Evolutionary conservation across 2,797 vertebrate species (phyloP).

Genomic region (Lepus oiostolus): DNA sequence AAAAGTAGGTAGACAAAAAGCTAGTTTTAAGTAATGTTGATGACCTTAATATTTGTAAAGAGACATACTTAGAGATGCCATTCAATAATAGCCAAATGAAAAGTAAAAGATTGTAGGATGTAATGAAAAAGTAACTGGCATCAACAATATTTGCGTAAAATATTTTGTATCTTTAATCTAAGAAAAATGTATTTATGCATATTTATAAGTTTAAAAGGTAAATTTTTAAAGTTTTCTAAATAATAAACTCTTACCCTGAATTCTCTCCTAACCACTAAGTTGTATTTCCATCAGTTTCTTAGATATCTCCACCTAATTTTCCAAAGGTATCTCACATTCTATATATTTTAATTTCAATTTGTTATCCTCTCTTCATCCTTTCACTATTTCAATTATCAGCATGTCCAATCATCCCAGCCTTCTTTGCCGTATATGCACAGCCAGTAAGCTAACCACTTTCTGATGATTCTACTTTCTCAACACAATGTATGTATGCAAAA

Average conservation of each 20-base stretch:
- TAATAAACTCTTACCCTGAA: neutral
- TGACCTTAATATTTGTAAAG: slow-evolving; percentile 61
- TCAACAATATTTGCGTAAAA: slow-evolving; percentile 68
- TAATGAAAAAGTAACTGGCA: slow-evolving; percentile 72
- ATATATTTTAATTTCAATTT: neutral
- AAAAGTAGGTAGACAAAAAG: slow-evolving; percentile 55
- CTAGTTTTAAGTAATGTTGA: slow-evolving; percentile 58
- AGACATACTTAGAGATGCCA: slow-evolving; percentile 61
- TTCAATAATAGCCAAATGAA: slow-evolving; percentile 64
- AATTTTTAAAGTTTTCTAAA: neutral
- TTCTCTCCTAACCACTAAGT: neutral
- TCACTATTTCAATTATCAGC: neutral
- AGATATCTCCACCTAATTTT: neutral
- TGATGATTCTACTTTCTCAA: slow-evolving; percentile 10
- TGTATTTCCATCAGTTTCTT: neutral
- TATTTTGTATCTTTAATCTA: slow-evolving; percentile 31
- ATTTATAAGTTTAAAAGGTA: slow-evolving; percentile 35
- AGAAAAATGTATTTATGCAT: slow-evolving; percentile 23
- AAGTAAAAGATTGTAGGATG: slow-evolving; percentile 54
- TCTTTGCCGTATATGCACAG: neutral
- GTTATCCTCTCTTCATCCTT: neutral
- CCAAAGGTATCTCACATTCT: neutral
- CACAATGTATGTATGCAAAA: neutral
- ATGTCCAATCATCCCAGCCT: neutral
- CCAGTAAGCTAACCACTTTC: neutral